Percentiles rank a stretch among this genome's conserved stretches.
phyloP scores from a whole-genome alignment of 2,888 invertebrate species.

The Dromius quadrimaculatus region DNA sequence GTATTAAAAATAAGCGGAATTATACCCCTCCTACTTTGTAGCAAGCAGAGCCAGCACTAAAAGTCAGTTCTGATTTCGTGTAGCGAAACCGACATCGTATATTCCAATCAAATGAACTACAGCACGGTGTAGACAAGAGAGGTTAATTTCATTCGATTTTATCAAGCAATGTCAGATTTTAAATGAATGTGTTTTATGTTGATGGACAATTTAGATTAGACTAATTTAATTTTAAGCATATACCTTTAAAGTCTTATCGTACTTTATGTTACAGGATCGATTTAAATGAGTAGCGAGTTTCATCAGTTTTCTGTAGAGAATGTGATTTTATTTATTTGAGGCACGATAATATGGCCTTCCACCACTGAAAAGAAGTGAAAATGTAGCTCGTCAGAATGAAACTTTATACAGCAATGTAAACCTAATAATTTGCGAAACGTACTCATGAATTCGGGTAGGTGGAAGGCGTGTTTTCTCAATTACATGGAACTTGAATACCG shows the following conservation, averaged over 20 bases:
- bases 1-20: conserved; percentile 37
- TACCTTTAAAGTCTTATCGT: not conserved
- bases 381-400: not conserved
- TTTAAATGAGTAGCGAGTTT: not conserved
- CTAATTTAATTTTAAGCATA: not conserved
- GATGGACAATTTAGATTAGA: not conserved
- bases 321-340: not conserved
- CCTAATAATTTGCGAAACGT: conserved; percentile 40
- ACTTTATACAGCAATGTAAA: conserved; percentile 32
- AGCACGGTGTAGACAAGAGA: conserved; percentile 13
- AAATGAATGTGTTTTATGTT: not conserved
- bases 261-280: not conserved
- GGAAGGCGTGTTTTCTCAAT: conserved; percentile 44
- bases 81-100: conserved; percentile 16
- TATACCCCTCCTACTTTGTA: conserved; percentile 16
- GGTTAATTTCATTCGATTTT: not conserved
- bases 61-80: conserved; percentile 11
- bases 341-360: not conserved
- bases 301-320: not conserved
- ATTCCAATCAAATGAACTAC: conserved; percentile 32
- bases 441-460: conserved; percentile 1
- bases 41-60: conserved; percentile 1
- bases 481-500: conserved; percentile 37
- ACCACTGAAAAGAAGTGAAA: not conserved
- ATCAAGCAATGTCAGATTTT: not conserved